Percentiles rank a stretch among this genome's conserved stretches.
These are phyloP conservation scores for Eupsilia transversa DNA, from an alignment of 2,888 invertebrate species.

Conservation along the genomic window DNA sequence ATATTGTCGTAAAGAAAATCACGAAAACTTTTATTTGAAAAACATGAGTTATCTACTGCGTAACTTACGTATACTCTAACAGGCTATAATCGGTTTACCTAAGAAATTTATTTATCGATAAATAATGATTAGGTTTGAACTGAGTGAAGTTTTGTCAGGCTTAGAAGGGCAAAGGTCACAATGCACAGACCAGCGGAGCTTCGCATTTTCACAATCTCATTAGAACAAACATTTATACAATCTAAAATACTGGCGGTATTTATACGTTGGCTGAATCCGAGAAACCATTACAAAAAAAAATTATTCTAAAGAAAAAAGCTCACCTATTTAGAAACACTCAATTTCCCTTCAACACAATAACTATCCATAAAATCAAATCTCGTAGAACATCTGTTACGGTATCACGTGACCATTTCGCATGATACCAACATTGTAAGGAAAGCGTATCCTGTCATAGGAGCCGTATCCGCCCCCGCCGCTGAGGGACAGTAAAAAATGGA, in stretches of 20 bases:
- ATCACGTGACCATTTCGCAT: slow-evolving; percentile 86
- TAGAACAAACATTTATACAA: not conserved
- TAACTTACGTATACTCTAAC: not conserved
- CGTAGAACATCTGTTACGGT: slow-evolving; percentile 80
- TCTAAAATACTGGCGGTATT: not conserved
- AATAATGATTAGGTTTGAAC: not conserved
- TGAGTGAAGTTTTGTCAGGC: not conserved
- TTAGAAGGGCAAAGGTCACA: not conserved
- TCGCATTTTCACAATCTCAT: not conserved
- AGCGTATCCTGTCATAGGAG: slow-evolving; percentile 89
- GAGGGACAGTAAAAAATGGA: slow-evolving; percentile 87
- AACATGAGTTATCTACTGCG: slow-evolving; percentile 8
- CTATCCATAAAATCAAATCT: slow-evolving; percentile 59
- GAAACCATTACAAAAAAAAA: not conserved
- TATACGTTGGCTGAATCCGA: not conserved
- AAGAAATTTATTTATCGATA: not conserved
- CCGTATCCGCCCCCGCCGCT: slow-evolving; percentile 88
- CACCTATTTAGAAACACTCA: slow-evolving; percentile 6
- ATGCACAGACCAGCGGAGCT: not conserved
- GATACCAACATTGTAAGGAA: slow-evolving; percentile 83
- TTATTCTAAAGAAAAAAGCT: not conserved
- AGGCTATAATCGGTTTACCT: not conserved
- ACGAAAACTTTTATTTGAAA: slow-evolving; percentile 29
- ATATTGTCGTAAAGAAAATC: slow-evolving; percentile 51
- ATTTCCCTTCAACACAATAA: slow-evolving; percentile 26